Percentiles rank a stretch among this genome's conserved stretches.
Evolutionary conservation across 2,113 vertebrate genomes (phyloP).

Genomic region (Emydocephalus ijimae): DNA sequence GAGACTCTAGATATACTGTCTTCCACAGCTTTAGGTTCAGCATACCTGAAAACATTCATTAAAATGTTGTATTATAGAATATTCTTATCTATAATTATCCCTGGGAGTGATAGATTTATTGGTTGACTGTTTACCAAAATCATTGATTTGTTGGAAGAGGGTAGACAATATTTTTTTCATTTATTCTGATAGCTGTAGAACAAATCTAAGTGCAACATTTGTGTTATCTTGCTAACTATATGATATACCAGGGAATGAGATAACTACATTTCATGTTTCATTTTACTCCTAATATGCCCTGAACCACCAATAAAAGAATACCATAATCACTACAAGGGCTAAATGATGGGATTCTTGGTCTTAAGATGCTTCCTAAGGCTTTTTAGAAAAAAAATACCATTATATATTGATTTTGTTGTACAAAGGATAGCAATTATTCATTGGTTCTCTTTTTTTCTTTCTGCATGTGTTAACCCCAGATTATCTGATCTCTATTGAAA

Average conservation of each 20-base stretch:
- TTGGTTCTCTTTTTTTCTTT: neutral
- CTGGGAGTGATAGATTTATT: neutral
- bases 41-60: neutral
- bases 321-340: neutral
- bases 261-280: neutral
- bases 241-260: neutral
- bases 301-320: neutral
- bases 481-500: neutral
- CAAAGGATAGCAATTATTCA: neutral
- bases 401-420: neutral
- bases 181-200: neutral
- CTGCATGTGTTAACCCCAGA: neutral
- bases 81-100: neutral
- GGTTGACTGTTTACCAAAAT: neutral
- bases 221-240: neutral
- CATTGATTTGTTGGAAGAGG: neutral
- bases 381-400: neutral
- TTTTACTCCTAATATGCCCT: neutral
- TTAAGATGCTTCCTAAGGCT: neutral
- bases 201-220: neutral
- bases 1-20: neutral
- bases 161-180: neutral
- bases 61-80: neutral
- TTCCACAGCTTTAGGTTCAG: neutral
- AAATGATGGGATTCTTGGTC: neutral